Percentiles rank a stretch among this genome's conserved stretches.
Evolutionary conservation across 2,888 invertebrate species (phyloP).

Genomic region (Fragum whitleyi): DNA sequence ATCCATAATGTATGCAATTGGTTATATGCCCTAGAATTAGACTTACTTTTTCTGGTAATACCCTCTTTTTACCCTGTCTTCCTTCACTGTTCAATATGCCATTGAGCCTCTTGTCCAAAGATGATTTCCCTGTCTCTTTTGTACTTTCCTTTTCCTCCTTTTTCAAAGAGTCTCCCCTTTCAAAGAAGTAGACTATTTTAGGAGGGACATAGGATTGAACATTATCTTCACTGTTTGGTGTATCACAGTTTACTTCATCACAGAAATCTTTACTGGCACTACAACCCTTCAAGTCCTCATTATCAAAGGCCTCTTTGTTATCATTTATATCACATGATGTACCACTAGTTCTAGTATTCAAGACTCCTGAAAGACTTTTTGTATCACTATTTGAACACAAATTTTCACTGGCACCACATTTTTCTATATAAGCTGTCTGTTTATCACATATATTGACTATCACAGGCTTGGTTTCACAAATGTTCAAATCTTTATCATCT

Average conservation of each 20-base stretch:
- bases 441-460: constrained; percentile 23
- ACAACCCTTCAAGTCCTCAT: background rate
- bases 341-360: background rate
- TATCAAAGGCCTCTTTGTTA: no score
- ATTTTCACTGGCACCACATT: background rate
- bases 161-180: constrained; percentile 61
- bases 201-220: constrained; percentile 38
- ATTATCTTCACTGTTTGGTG: background rate
- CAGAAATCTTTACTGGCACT: background rate
- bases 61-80: background rate
- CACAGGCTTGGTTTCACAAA: constrained; percentile 11
- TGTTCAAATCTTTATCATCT: constrained; percentile 1
- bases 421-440: background rate
- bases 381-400: background rate
- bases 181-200: constrained; percentile 74
- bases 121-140: background rate
- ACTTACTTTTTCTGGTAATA: background rate
- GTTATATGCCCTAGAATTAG: no score
- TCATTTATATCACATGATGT: background rate
- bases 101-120: background rate
- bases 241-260: background rate
- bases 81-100: background rate
- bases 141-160: constrained; percentile 44
- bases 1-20: no score
- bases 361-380: background rate